Conservation (phyloP, 2,888 invertebrate genomes). For the Napeogenes inachia region DNA sequence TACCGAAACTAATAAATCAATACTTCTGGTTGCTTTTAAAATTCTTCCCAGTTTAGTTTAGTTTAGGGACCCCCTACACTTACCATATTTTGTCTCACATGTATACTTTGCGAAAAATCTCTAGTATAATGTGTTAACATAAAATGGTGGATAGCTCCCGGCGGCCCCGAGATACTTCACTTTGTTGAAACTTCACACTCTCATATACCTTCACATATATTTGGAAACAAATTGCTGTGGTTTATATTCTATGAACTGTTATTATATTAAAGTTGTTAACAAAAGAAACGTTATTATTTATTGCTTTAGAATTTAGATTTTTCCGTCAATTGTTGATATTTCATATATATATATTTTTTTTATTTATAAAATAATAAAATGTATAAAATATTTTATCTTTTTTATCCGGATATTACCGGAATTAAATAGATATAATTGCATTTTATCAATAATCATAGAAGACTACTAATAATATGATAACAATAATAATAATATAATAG, state of each 20-base stretch:
- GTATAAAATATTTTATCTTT: no score
- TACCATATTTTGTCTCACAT: constrained; percentile 44
- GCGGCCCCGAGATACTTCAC: constrained; percentile 31
- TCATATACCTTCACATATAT: constrained; percentile 34
- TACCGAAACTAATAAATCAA: background rate
- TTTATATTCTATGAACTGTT: background rate
- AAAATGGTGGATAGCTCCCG: constrained; percentile 51
- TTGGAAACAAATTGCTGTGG: constrained; percentile 31
- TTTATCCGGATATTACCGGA: no score
- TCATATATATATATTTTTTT: no score
- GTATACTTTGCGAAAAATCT: constrained; percentile 61
- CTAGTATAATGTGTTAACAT: constrained; percentile 45
- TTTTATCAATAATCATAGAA: no score
- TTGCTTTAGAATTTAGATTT: no score
- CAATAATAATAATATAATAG: no score
- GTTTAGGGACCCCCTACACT: background rate
- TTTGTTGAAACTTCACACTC: constrained; percentile 30
- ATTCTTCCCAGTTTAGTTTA: background rate
- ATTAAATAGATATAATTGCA: no score
- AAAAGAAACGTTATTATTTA: background rate
- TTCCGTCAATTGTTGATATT: no score
- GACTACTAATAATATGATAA: no score
- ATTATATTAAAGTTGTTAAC: background rate
- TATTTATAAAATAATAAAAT: no score
- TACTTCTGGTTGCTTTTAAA: background rate